A percentile compares a stretch with the other conserved stretches of the same genome.
These are phyloP conservation scores for Stictonetta naevosa DNA, from an alignment of 2,113 vertebrate species.

Conservation along the genomic window DNA sequence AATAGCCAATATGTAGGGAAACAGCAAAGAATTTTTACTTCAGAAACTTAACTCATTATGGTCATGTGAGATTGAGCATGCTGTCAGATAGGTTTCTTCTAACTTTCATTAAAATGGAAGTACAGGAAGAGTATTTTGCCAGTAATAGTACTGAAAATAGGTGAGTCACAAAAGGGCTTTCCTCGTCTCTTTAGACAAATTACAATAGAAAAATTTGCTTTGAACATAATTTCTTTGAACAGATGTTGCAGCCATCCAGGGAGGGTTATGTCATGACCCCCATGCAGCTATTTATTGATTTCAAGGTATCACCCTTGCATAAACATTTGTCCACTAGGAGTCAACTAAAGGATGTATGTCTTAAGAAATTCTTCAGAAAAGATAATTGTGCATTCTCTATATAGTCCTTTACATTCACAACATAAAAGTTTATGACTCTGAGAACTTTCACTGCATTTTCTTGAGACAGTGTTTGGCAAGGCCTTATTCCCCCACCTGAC, in stretches of 20 bases:
- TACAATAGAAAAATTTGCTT: neutral
- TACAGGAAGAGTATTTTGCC: neutral
- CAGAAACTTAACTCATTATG: neutral
- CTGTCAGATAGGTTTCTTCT: neutral
- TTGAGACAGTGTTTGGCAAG: neutral
- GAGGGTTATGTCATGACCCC: neutral
- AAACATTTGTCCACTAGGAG: neutral
- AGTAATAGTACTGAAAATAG: accelerated
- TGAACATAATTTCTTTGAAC: neutral
- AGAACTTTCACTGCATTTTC: neutral
- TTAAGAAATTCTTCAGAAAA: neutral
- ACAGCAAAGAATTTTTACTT: neutral
- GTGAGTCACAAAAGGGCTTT: neutral
- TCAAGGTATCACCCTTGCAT: neutral
- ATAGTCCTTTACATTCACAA: neutral
- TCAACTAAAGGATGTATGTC: neutral
- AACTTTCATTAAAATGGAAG: neutral
- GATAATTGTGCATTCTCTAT: neutral
- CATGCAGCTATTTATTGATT: neutral
- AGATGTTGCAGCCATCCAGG: accelerated
- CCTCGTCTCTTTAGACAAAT: neutral
- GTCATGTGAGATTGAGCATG: neutral
- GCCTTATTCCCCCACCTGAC: accelerated
- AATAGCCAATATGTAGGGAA: neutral
- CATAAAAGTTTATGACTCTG: neutral